These are phyloP conservation scores for Chymomyza caudatula DNA, from an alignment of 2,888 invertebrate species.

Conservation along the genomic window DNA sequence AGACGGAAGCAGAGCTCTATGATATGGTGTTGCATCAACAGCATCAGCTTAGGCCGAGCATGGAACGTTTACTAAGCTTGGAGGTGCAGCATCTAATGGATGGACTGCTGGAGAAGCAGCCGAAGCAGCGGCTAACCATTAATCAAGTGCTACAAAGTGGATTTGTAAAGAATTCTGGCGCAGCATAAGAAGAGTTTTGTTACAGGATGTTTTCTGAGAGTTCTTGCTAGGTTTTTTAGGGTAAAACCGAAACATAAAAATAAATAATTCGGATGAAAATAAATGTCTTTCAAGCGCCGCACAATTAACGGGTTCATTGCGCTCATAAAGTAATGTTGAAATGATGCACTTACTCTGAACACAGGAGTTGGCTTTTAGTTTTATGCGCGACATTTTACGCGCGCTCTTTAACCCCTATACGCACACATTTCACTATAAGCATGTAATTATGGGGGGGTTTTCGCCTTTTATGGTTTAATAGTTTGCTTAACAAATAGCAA, in stretches of 20 bases:
- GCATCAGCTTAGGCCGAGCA: neutral
- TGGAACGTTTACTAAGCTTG: neutral
- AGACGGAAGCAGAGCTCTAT: neutral
- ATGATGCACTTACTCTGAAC: neutral
- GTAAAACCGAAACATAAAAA: too few relatives aligned
- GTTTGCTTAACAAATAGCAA: constrained; percentile 34
- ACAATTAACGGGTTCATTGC: constrained; percentile 23
- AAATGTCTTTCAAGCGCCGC: too few relatives aligned
- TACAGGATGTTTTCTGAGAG: too few relatives aligned
- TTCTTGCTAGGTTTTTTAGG: too few relatives aligned
- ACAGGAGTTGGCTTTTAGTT: constrained; percentile 5
- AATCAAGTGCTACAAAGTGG: neutral
- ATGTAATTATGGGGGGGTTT: constrained; percentile 3
- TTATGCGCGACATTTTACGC: constrained; percentile 12
- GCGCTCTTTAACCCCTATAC: neutral
- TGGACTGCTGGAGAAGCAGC: neutral
- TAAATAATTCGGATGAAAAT: too few relatives aligned
- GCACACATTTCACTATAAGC: neutral
- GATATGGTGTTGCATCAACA: neutral
- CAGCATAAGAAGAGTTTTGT: neutral
- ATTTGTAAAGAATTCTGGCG: neutral
- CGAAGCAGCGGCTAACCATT: neutral
- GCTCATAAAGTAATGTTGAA: constrained; percentile 15
- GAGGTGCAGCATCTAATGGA: neutral
- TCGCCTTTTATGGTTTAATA: constrained; percentile 56